Evolutionary conservation across 64 coral and sea anemone genomes (phyloP).

Genomic region (Actinia tenebrosa): DNA sequence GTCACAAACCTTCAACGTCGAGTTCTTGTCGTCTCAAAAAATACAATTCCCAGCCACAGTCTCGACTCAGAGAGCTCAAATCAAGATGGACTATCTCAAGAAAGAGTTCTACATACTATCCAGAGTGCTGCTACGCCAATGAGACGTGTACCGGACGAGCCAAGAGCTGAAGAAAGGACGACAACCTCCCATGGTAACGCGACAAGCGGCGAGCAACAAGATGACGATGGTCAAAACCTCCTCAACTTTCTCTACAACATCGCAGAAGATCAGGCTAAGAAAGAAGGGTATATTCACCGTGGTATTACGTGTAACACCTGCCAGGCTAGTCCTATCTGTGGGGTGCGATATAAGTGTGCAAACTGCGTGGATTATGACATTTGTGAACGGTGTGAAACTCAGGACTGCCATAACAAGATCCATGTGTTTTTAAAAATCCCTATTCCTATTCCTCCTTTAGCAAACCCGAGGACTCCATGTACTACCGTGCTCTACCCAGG

Average conservation of each 20-base stretch:
- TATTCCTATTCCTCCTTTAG: slow-evolving; percentile 90
- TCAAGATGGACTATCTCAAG: not conserved
- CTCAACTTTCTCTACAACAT: slow-evolving; percentile 86
- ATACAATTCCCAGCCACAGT: not conserved
- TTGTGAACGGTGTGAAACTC: slow-evolving; percentile 84
- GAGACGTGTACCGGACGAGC: slow-evolving; percentile 25
- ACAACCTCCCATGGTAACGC: slow-evolving; percentile 13
- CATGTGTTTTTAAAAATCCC: slow-evolving; percentile 91
- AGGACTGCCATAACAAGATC: slow-evolving; percentile 86
- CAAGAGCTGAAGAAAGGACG: not conserved
- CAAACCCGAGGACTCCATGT: slow-evolving; percentile 89
- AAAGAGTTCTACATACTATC: slow-evolving; percentile 26
- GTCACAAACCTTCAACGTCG: slow-evolving; percentile 27
- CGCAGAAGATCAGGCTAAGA: slow-evolving; percentile 88
- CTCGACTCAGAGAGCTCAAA: not conserved
- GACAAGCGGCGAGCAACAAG: not conserved
- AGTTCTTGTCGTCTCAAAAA: not conserved
- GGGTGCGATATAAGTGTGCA: slow-evolving; percentile 87
- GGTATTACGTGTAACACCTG: slow-evolving; percentile 97
- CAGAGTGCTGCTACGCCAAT: slow-evolving; percentile 74
- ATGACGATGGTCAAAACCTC: slow-evolving; percentile 63
- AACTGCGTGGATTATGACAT: slow-evolving; percentile 96
- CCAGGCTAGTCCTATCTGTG: slow-evolving; percentile 85
- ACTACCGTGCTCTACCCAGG: slow-evolving; percentile 88
- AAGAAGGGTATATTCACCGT: slow-evolving; percentile 90